phyloP scores from a whole-genome alignment of 2,797 vertebrate species.

The Alectoris magna region DNA sequence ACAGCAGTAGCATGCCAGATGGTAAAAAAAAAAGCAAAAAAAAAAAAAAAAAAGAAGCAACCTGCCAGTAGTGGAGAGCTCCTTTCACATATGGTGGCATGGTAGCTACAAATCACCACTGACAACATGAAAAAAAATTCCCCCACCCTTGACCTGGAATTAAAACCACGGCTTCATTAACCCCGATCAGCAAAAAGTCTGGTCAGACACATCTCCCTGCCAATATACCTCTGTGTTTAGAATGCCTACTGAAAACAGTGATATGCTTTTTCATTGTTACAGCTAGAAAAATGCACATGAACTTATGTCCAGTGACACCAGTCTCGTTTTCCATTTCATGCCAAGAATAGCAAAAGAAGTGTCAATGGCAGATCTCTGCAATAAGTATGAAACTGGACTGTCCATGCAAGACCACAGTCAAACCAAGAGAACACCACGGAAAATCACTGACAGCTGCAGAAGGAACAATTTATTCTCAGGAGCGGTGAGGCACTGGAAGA shows the following conservation, averaged over 20 bases:
- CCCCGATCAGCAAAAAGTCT: conserved; percentile 17
- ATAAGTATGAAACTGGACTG: not conserved
- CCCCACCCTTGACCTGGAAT: conserved; percentile 33
- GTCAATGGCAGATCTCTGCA: not conserved
- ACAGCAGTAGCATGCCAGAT: conserved; percentile 53
- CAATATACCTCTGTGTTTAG: not conserved
- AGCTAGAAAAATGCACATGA: not conserved
- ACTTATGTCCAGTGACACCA: not conserved
- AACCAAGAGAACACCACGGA: not conserved
- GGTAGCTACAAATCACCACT: conserved; percentile 34
- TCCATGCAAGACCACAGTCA: not conserved
- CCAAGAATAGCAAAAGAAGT: not conserved
- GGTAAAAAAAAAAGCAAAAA: conserved; percentile 33
- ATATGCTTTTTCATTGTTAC: not conserved
- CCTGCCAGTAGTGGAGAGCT: conserved; percentile 23
- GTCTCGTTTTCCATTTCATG: not conserved
- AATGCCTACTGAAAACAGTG: not conserved
- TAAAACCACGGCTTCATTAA: conserved; percentile 41
- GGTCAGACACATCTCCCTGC: not conserved
- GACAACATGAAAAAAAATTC: conserved; percentile 4
- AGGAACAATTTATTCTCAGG: not conserved
- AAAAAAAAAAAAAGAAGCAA: not conserved
- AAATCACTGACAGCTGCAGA: not conserved
- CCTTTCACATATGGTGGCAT: conserved; percentile 49
- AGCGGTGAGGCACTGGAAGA: too few species aligned